These are phyloP conservation scores for Sebastes minor DNA, from an alignment of 2,797 vertebrate species.

Conservation along the genomic window DNA sequence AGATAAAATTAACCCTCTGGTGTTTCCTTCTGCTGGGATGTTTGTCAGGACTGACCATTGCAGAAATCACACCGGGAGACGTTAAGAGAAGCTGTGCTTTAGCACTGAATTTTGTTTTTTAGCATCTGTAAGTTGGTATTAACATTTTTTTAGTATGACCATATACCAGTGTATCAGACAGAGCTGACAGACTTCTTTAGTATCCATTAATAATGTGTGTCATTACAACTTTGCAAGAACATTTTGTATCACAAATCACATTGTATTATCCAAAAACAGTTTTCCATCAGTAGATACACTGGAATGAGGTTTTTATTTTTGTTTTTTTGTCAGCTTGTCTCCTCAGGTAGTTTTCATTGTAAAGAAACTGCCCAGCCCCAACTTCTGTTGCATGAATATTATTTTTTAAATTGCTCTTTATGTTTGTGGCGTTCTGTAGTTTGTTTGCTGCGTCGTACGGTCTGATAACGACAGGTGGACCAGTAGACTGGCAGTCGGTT, in stretches of 20 bases:
- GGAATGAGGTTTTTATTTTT: constrained; percentile 9
- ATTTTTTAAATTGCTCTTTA: constrained; percentile 6
- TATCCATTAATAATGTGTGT: neutral
- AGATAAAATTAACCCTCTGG: constrained; percentile 7
- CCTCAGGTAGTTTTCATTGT: constrained; percentile 17
- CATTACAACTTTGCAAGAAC: neutral
- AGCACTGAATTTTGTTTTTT: constrained; percentile 53
- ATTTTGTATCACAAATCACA: constrained; percentile 6
- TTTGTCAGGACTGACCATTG: neutral
- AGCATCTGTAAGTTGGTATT: constrained; percentile 18
- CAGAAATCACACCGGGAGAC: constrained; percentile 28
- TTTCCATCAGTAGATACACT: constrained; percentile 28
- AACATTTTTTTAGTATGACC: constrained; percentile 21
- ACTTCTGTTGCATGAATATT: constrained; percentile 5
- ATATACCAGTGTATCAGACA: constrained; percentile 7
- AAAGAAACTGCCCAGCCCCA: constrained; percentile 10
- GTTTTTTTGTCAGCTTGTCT: neutral
- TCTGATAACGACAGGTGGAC: neutral
- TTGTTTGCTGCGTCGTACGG: neutral
- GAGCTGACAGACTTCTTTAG: constrained; percentile 8
- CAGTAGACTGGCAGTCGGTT: neutral
- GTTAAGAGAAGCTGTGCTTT: constrained; percentile 41
- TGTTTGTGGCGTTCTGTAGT: constrained; percentile 12
- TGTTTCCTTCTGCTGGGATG: constrained; percentile 44
- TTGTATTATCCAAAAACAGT: neutral